Evolutionary conservation across 1,140 invertebrate species (phyloP).

Genomic region (Acromyrmex heyeri): DNA sequence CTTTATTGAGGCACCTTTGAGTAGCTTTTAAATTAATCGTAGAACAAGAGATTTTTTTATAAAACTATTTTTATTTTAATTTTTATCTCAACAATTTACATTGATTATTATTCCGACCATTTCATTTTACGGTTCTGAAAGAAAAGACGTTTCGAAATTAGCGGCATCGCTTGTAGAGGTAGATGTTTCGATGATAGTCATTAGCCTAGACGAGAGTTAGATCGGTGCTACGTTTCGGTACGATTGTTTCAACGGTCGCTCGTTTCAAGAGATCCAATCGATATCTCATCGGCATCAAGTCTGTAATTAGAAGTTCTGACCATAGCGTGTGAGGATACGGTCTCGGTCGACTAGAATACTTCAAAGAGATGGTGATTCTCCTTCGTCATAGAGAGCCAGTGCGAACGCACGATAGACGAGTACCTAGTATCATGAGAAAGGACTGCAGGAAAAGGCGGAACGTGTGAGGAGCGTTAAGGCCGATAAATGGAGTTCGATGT

Average conservation of each 20-base stretch:
- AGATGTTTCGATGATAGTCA: slow-evolving; percentile 50
- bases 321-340: not conserved
- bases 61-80: not conserved
- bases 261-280: slow-evolving; percentile 54
- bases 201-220: slow-evolving; percentile 47
- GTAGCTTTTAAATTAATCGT: not conserved
- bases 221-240: slow-evolving; percentile 41
- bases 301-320: slow-evolving; percentile 64
- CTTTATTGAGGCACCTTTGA: not conserved
- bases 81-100: not conserved
- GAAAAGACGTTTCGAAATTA: slow-evolving; percentile 28
- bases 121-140: not conserved
- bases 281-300: slow-evolving; percentile 52
- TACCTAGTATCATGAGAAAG: slow-evolving; percentile 22
- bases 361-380: slow-evolving; percentile 24
- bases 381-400: slow-evolving; percentile 15
- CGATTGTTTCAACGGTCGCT: slow-evolving; percentile 25
- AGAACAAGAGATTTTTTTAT: not conserved
- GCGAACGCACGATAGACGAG: not conserved
- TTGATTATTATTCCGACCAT: not conserved
- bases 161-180: slow-evolving; percentile 18
- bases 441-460: slow-evolving; percentile 28
- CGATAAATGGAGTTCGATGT: slow-evolving; percentile 58
- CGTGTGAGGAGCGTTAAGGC: slow-evolving; percentile 54
- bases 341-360: not conserved